phyloP scores from a whole-genome alignment of 1,140 invertebrate genomes.

The Zophobas morio region DNA sequence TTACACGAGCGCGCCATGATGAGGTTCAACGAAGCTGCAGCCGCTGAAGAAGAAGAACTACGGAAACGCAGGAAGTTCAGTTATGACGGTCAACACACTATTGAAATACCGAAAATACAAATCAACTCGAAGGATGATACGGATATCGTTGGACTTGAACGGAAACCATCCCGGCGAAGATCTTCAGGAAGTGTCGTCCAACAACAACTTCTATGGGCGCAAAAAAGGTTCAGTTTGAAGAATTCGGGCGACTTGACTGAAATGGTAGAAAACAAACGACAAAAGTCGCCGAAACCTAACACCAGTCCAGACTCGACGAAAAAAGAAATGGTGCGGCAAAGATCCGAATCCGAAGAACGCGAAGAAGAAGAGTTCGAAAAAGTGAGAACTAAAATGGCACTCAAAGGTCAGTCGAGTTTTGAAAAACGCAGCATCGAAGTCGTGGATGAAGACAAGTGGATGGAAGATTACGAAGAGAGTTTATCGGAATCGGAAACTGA shows the following conservation, averaged over 20 bases:
- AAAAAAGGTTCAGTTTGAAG: slow-evolving; percentile 64
- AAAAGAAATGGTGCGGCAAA: slow-evolving; percentile 54
- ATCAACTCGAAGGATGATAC: slow-evolving; percentile 61
- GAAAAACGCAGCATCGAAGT: slow-evolving; percentile 59
- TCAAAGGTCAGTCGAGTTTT: slow-evolving; percentile 51
- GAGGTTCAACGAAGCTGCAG: slow-evolving; percentile 82
- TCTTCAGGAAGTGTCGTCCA: slow-evolving; percentile 58
- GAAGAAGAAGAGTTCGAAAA: slow-evolving; percentile 63
- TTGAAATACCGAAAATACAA: slow-evolving; percentile 66
- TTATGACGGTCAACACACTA: slow-evolving; percentile 41
- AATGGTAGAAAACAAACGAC: slow-evolving; percentile 51
- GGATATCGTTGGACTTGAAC: slow-evolving; percentile 55
- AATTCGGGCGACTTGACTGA: slow-evolving; percentile 61
- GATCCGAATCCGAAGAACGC: slow-evolving; percentile 62
- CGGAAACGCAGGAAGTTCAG: slow-evolving; percentile 60
- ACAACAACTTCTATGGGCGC: slow-evolving; percentile 60
- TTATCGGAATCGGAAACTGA: slow-evolving; percentile 61
- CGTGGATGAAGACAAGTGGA: slow-evolving; percentile 64
- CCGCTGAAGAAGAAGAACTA: slow-evolving; percentile 78
- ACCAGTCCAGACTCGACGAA: slow-evolving; percentile 40
- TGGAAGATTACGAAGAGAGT: slow-evolving; percentile 62
- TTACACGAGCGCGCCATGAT: slow-evolving; percentile 86
- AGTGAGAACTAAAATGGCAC: slow-evolving; percentile 54
- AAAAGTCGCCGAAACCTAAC: slow-evolving; percentile 47
- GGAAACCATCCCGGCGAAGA: slow-evolving; percentile 61